A percentile compares a stretch with the other conserved stretches of the same genome.
These are phyloP conservation scores for Eubucco bourcierii DNA, from an alignment of 2,113 vertebrate genomes.

Conservation along the genomic window DNA sequence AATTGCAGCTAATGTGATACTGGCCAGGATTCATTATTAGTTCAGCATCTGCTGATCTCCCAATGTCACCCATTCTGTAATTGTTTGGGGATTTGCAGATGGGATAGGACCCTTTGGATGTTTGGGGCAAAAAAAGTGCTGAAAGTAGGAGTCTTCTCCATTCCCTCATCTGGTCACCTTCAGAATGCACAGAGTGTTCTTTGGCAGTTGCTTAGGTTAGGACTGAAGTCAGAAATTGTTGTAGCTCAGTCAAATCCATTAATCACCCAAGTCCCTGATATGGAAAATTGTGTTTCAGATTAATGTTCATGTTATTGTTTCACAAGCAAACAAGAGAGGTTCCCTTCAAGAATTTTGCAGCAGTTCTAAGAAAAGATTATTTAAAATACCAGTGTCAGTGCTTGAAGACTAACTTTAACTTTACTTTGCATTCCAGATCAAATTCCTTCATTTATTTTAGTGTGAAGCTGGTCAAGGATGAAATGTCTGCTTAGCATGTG, in stretches of 20 bases:
- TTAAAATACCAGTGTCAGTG: background rate
- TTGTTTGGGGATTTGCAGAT: background rate
- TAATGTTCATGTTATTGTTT: background rate
- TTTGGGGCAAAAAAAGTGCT: background rate
- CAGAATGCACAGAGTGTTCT: background rate
- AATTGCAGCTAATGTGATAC: slow-evolving; percentile 15
- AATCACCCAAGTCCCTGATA: background rate
- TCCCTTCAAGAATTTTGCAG: background rate
- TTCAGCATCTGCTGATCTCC: background rate
- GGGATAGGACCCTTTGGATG: background rate
- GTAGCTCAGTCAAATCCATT: background rate
- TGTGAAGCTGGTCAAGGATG: background rate
- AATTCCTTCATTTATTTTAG: background rate
- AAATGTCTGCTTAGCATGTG: background rate
- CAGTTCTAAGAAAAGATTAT: background rate
- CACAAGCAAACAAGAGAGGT: background rate
- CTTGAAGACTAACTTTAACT: background rate
- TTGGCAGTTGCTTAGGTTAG: background rate
- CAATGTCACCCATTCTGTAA: background rate
- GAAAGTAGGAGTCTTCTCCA: background rate
- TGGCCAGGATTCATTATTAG: background rate
- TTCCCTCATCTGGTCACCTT: background rate
- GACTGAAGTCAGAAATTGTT: background rate
- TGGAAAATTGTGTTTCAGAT: background rate
- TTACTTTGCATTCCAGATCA: background rate